Percentiles rank a stretch among this genome's conserved stretches.
Conservation (phyloP, 2,113 vertebrate species). For the Anser cygnoides region DNA sequence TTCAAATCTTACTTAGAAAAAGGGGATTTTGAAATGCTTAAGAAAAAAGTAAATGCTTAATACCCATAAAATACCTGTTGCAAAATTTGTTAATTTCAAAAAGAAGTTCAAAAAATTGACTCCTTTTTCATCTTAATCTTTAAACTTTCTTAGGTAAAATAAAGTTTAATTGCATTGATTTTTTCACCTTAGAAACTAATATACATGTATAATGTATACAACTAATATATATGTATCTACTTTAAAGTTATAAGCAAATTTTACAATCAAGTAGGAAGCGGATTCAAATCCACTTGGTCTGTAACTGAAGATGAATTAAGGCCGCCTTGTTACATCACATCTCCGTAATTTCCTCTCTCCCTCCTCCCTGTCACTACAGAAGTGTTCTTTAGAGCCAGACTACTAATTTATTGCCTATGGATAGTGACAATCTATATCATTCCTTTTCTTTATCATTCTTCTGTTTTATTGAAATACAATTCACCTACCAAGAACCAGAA, state of each 20-base stretch:
- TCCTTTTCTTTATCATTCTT: background rate
- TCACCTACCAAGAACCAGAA: background rate
- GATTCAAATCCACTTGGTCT: background rate
- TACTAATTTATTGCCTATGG: background rate
- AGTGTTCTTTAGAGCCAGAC: background rate
- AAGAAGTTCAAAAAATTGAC: accelerated
- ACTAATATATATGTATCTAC: background rate
- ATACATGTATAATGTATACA: background rate
- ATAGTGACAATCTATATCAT: background rate
- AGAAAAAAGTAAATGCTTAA: background rate
- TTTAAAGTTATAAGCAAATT: background rate
- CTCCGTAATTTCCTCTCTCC: background rate
- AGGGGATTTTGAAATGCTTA: background rate
- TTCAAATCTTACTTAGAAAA: background rate
- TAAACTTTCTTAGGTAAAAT: background rate
- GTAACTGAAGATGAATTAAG: background rate
- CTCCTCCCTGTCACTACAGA: accelerated
- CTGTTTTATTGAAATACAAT: background rate
- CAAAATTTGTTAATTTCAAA: background rate
- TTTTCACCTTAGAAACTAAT: background rate
- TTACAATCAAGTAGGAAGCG: background rate
- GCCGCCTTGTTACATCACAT: background rate
- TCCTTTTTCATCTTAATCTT: background rate
- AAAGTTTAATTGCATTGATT: background rate
- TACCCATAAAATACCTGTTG: background rate